Conservation (phyloP, 2,797 vertebrate species). For the Fistularia tabacaria region DNA sequence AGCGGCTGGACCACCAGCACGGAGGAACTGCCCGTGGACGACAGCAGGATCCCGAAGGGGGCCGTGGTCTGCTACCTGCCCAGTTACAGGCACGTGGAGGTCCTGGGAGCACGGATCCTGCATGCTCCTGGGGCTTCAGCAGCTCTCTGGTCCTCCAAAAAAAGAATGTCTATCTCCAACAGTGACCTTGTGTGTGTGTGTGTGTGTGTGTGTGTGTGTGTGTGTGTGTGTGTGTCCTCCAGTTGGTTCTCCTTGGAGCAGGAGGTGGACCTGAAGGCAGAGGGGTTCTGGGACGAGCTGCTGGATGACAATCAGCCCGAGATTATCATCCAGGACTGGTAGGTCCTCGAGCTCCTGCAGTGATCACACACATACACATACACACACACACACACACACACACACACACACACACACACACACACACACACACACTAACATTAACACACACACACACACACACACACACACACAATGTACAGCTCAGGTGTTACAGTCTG, state of each 20-base stretch:
- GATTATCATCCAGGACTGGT: constrained; percentile 82
- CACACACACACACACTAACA: too few species aligned
- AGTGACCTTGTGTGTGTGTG: too few species aligned
- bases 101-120: too few species aligned
- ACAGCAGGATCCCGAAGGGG: constrained; percentile 69
- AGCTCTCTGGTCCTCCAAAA: too few species aligned
- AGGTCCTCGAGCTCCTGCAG: constrained; percentile 16
- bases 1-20: constrained; percentile 72
- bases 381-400: too few species aligned
- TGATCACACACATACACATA: constrained; percentile 1
- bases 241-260: constrained; percentile 87
- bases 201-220: too few species aligned
- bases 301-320: constrained; percentile 81
- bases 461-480: too few species aligned
- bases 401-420: too few species aligned
- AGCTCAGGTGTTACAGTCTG: too few species aligned
- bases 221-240: constrained; percentile 1
- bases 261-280: constrained; percentile 77
- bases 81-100: constrained; percentile 55
- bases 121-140: too few species aligned
- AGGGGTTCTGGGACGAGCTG: constrained; percentile 82
- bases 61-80: constrained; percentile 64
- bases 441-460: too few species aligned
- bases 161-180: too few species aligned
- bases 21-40: constrained; percentile 72